A percentile compares a stretch with the other conserved stretches of the same genome.
These are phyloP conservation scores for Heterotis niloticus DNA, from an alignment of 2,113 vertebrate species.

Conservation along the genomic window DNA sequence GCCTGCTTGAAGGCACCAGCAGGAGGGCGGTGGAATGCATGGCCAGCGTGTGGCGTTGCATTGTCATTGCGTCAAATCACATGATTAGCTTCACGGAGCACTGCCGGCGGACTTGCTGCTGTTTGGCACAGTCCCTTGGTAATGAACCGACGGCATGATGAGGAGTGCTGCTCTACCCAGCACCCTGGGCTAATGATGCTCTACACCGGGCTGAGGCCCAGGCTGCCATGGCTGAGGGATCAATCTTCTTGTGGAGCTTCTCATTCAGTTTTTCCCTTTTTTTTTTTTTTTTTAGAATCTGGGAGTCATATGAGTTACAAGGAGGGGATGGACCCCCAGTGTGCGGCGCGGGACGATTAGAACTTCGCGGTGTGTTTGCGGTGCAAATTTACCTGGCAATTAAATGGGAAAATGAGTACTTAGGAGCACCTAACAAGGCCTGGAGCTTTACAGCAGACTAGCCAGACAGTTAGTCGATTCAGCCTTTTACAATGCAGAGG, in stretches of 20 bases:
- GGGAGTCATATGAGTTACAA: neutral
- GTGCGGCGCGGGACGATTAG: neutral
- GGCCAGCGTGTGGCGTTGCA: conserved; percentile 68
- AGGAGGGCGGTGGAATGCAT: conserved; percentile 60
- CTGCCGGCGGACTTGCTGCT: conserved; percentile 48
- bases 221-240: conserved; percentile 56
- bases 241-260: conserved; percentile 49
- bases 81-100: conserved; percentile 72
- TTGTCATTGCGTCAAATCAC: conserved; percentile 75
- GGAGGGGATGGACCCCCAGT: neutral
- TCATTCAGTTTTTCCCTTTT: neutral
- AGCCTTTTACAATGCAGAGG: conserved; percentile 76
- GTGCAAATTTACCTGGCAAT: conserved; percentile 54
- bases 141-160: conserved; percentile 66
- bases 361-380: neutral
- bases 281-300: conserved; percentile 10
- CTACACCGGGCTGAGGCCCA: conserved; percentile 52
- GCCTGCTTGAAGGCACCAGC: conserved; percentile 54
- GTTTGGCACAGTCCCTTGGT: conserved; percentile 58
- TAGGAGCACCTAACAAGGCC: conserved; percentile 53
- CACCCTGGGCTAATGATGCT: conserved; percentile 62
- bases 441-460: conserved; percentile 51
- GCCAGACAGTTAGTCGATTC: conserved; percentile 70
- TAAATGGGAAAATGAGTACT: conserved; percentile 56
- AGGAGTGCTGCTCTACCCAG: conserved; percentile 60